These are phyloP conservation scores for Archegozetes longisetosus DNA, from an alignment of 1,140 invertebrate species.

Conservation along the genomic window DNA sequence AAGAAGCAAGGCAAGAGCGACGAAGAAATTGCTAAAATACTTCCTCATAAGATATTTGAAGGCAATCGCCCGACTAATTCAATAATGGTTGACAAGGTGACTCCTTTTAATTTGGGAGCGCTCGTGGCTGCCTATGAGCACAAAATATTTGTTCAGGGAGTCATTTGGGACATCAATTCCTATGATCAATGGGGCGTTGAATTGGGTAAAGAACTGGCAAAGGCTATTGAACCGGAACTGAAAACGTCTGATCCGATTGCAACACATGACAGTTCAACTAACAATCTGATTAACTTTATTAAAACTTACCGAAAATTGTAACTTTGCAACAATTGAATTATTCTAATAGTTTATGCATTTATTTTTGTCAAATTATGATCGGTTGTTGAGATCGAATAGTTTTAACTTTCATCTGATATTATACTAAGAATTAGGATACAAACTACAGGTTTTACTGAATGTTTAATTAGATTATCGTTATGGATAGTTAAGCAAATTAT, in stretches of 20 bases:
- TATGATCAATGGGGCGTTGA: conserved; percentile 99
- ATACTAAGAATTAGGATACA: no score
- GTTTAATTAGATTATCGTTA: no score
- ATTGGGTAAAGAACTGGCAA: conserved; percentile 93
- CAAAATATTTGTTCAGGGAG: conserved; percentile 95
- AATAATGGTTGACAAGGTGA: conserved; percentile 81
- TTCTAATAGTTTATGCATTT: no score
- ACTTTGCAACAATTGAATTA: no score
- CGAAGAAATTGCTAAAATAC: conserved; percentile 47
- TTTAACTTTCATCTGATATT: no score
- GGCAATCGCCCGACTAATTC: conserved; percentile 96
- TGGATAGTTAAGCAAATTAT: no score
- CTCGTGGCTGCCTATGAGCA: conserved; percentile 98
- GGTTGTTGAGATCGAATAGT: no score
- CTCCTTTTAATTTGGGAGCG: conserved; percentile 82
- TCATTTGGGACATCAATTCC: conserved; percentile 99
- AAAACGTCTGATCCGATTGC: conserved; percentile 40
- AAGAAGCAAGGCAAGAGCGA: conserved; percentile 49
- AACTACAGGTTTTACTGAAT: no score
- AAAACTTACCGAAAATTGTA: conserved; percentile 34
- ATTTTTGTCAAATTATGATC: no score
- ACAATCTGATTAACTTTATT: conserved; percentile 87
- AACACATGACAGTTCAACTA: conserved; percentile 73
- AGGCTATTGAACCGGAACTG: conserved; percentile 88
- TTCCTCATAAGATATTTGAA: conserved; percentile 91